These are phyloP conservation scores for Rhopilema esculentum DNA, from an alignment of 30 jellyfish, hydroid and myxozoan genomes.

Conservation along the genomic window DNA sequence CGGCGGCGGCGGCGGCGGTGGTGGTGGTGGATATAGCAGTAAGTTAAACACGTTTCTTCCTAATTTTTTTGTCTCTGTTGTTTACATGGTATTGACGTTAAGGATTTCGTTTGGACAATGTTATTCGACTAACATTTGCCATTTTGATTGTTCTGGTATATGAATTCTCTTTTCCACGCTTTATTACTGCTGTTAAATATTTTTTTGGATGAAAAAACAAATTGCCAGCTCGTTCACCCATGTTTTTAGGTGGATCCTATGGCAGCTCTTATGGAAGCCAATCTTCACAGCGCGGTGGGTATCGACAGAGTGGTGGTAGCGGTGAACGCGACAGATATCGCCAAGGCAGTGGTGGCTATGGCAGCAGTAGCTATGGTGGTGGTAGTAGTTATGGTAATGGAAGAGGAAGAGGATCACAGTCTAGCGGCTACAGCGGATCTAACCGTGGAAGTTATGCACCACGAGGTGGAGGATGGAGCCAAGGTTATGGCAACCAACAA, in stretches of 20 bases:
- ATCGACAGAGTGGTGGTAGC: conserved; percentile 61
- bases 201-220: too few species aligned
- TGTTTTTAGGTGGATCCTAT: conserved; percentile 31
- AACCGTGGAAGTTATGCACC: conserved; percentile 66
- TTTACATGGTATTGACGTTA: too few species aligned
- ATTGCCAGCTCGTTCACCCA: too few species aligned
- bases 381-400: conserved; percentile 56
- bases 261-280: conserved; percentile 76
- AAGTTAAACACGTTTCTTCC: background rate
- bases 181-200: too few species aligned
- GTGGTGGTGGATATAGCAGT: conserved; percentile 43
- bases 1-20: conserved; percentile 13
- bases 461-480: conserved; percentile 87
- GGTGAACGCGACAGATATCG: conserved; percentile 40
- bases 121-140: too few species aligned
- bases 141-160: too few species aligned
- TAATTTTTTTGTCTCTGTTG: too few species aligned
- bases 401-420: conserved; percentile 77
- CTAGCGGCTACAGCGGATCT: conserved; percentile 62
- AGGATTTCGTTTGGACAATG: too few species aligned
- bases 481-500: conserved; percentile 72
- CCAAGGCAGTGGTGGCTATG: conserved; percentile 61
- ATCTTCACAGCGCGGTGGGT: conserved; percentile 46
- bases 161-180: too few species aligned
- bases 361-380: conserved; percentile 56